Percentiles rank a stretch among this genome's conserved stretches.
Evolutionary conservation across 2,113 vertebrate species (phyloP).

Genomic region (Thymallus thymallus): DNA sequence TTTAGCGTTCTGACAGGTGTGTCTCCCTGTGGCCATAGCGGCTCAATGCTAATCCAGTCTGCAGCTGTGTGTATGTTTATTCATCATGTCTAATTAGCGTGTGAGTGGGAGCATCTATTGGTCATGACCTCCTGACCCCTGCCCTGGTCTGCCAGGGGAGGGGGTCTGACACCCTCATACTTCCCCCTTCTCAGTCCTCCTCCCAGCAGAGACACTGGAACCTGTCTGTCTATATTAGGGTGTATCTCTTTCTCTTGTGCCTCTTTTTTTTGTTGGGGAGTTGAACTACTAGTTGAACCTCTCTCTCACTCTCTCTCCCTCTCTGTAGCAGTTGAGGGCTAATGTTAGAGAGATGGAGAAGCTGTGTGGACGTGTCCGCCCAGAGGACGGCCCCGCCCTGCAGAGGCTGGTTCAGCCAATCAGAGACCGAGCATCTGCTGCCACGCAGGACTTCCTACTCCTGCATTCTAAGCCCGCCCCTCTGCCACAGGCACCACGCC

Average conservation of each 20-base stretch:
- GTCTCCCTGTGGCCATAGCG: slow-evolving; percentile 16
- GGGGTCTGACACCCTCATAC: slow-evolving; percentile 30
- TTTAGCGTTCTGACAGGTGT: slow-evolving; percentile 42
- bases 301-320: neutral
- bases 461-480: slow-evolving; percentile 79
- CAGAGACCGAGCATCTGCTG: slow-evolving; percentile 79
- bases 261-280: neutral
- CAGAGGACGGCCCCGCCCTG: slow-evolving; percentile 78
- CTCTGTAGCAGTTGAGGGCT: slow-evolving; percentile 85
- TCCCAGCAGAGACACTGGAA: neutral
- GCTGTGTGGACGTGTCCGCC: slow-evolving; percentile 82
- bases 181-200: slow-evolving; percentile 6
- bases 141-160: slow-evolving; percentile 26
- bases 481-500: slow-evolving; percentile 60
- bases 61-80: slow-evolving; percentile 56
- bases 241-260: neutral
- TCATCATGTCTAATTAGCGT: slow-evolving; percentile 59
- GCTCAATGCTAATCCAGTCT: slow-evolving; percentile 46
- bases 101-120: slow-evolving; percentile 37
- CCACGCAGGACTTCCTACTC: slow-evolving; percentile 82
- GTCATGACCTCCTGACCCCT: slow-evolving; percentile 52
- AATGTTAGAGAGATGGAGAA: slow-evolving; percentile 95
- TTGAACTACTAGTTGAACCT: too few species aligned
- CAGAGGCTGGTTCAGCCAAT: slow-evolving; percentile 83
- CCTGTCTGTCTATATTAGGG: neutral